These are phyloP conservation scores for Mionectes macconnelli DNA, from an alignment of 2,113 vertebrate genomes.

Conservation along the genomic window DNA sequence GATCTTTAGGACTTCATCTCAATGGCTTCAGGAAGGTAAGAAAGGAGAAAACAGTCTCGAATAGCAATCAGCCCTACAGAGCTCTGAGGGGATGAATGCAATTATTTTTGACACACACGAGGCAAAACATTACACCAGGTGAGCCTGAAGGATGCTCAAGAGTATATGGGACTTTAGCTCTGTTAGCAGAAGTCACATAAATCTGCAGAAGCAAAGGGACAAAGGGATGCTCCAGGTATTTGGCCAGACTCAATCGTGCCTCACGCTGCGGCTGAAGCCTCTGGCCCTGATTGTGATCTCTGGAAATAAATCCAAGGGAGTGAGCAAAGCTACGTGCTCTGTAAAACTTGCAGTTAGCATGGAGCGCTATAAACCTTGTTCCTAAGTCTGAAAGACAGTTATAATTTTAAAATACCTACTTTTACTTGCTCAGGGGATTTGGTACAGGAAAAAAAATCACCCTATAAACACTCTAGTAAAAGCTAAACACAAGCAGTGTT, in stretches of 20 bases:
- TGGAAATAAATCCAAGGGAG: not conserved
- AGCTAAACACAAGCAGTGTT: conserved; percentile 4
- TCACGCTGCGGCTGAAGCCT: not conserved
- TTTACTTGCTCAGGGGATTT: not conserved
- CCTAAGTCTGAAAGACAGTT: not conserved
- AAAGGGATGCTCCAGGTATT: not conserved
- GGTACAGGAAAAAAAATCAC: not conserved
- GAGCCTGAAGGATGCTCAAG: not conserved
- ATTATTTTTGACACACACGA: not conserved
- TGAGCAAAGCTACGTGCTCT: not conserved
- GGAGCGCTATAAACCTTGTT: not conserved
- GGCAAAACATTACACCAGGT: not conserved
- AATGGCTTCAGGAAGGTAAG: not conserved
- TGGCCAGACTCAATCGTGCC: not conserved
- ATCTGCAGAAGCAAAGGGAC: not conserved
- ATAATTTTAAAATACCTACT: conserved; percentile 20
- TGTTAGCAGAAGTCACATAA: not conserved
- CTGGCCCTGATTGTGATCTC: not conserved
- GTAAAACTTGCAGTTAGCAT: not conserved
- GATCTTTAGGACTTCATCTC: not conserved
- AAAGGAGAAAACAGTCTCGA: not conserved
- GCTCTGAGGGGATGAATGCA: not conserved
- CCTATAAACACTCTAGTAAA: not conserved
- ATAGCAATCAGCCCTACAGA: not conserved
- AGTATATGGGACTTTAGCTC: not conserved